Evolutionary conservation across 2,888 invertebrate species (phyloP).

Genomic region (Oegoconia quadripuncta): DNA sequence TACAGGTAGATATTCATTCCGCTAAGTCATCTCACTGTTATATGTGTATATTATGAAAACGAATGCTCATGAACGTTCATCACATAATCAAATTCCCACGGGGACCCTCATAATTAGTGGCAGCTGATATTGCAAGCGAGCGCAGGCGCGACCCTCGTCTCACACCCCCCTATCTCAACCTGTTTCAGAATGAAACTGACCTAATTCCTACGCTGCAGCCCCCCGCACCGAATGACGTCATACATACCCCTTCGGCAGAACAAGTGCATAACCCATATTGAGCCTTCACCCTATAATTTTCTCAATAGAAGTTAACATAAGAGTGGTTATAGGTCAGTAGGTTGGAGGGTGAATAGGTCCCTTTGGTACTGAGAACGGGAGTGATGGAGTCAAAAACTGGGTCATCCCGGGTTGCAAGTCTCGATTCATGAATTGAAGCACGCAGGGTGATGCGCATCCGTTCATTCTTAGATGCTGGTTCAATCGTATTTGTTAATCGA

Average conservation of each 20-base stretch:
- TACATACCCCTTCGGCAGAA: slow-evolving; percentile 26
- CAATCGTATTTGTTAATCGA: slow-evolving; percentile 53
- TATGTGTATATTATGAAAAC: too few species aligned
- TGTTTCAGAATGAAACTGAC: slow-evolving; percentile 84
- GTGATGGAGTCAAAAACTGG: slow-evolving; percentile 79
- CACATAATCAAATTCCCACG: slow-evolving; percentile 7
- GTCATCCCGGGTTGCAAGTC: slow-evolving; percentile 83
- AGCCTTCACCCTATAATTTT: neutral
- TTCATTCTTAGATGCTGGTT: slow-evolving; percentile 77
- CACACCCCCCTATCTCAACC: slow-evolving; percentile 47
- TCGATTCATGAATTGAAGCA: slow-evolving; percentile 79
- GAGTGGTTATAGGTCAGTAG: slow-evolving; percentile 15
- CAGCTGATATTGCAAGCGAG: slow-evolving; percentile 49
- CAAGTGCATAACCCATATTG: slow-evolving; percentile 11
- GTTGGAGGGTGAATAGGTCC: slow-evolving; percentile 29
- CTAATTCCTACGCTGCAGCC: slow-evolving; percentile 75
- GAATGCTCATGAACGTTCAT: too few species aligned
- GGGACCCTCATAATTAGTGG: slow-evolving; percentile 34
- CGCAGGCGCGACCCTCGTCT: slow-evolving; percentile 34
- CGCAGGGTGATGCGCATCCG: slow-evolving; percentile 56
- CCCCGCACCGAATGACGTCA: slow-evolving; percentile 79
- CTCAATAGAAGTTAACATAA: neutral
- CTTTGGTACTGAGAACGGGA: slow-evolving; percentile 23
- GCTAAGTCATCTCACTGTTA: too few species aligned
- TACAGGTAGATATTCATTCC: too few species aligned